phyloP scores from a whole-genome alignment of 2,888 invertebrate species.

The Ectemnius lituratus region DNA sequence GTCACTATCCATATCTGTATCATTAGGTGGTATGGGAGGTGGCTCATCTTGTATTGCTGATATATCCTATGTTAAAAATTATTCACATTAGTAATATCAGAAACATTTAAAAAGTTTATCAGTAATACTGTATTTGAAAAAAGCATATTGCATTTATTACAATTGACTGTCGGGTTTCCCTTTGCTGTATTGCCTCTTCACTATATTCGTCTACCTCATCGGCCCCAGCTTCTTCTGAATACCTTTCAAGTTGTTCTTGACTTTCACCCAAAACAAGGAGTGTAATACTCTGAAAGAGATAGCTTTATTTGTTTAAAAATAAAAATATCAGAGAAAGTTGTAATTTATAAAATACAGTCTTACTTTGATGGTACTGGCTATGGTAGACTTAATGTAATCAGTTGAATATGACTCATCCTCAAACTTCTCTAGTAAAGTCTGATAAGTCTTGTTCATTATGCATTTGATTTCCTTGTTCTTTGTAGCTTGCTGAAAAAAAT shows the following conservation, averaged over 20 bases:
- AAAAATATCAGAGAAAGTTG: background rate
- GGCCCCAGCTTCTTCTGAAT: conserved; percentile 8
- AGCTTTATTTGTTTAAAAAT: conserved; percentile 6
- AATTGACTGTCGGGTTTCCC: conserved; percentile 8
- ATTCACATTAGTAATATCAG: conserved; percentile 5
- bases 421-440: conserved; percentile 62
- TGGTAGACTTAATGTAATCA: conserved; percentile 63
- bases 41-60: conserved; percentile 60
- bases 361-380: conserved; percentile 67
- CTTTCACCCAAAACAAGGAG: conserved; percentile 61
- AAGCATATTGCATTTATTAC: conserved; percentile 22
- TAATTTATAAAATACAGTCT: conserved; percentile 1
- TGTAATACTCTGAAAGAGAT: conserved; percentile 62
- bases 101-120: background rate
- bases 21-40: conserved; percentile 68
- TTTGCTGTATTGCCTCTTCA: conserved; percentile 1
- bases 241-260: conserved; percentile 25
- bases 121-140: background rate
- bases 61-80: conserved; percentile 52
- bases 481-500: conserved; percentile 53
- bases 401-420: conserved; percentile 62
- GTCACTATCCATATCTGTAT: conserved; percentile 56
- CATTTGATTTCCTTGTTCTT: conserved; percentile 66
- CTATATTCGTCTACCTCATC: background rate
- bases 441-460: conserved; percentile 70